Evolutionary conservation across 92 coral and sea anemone genomes (phyloP).

Genomic region (Porites evermanni): DNA sequence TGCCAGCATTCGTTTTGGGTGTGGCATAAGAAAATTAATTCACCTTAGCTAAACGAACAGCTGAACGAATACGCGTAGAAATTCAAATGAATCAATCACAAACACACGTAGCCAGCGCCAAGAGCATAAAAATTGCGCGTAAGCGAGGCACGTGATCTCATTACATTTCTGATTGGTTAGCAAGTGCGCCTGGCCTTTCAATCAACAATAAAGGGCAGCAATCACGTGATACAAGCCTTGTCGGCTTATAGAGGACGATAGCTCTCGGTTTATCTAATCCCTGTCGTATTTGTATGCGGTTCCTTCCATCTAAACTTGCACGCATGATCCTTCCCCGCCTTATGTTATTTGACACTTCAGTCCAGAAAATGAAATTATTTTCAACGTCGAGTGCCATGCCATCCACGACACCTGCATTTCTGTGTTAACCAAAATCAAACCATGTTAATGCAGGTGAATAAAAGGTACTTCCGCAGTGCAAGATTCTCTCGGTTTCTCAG

Average conservation of each 20-base stretch:
- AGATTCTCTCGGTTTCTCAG: too few relatives aligned
- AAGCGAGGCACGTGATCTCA: too few relatives aligned
- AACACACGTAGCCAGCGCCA: too few relatives aligned
- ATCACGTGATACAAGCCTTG: slow-evolving; percentile 60
- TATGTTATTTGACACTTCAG: slow-evolving; percentile 53
- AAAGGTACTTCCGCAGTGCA: too few relatives aligned
- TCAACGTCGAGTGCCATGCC: slow-evolving; percentile 77
- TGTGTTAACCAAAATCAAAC: background rate
- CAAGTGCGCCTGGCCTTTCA: too few relatives aligned
- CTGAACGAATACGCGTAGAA: too few relatives aligned
- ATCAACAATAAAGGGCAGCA: background rate
- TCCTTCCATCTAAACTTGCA: slow-evolving; percentile 73
- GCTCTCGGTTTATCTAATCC: slow-evolving; percentile 91
- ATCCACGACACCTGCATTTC: slow-evolving; percentile 39
- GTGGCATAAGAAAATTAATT: too few relatives aligned
- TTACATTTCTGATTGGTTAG: too few relatives aligned
- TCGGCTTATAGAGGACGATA: slow-evolving; percentile 67
- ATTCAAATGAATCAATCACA: too few relatives aligned
- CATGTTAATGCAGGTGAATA: background rate
- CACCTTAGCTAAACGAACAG: too few relatives aligned
- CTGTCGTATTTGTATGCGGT: slow-evolving; percentile 33
- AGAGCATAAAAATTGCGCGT: too few relatives aligned
- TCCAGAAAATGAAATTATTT: slow-evolving; percentile 87
- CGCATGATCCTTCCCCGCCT: slow-evolving; percentile 58
- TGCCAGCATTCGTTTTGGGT: too few relatives aligned